These are phyloP conservation scores for Aphelocoma coerulescens DNA, from an alignment of 2,113 vertebrate genomes.

Conservation along the genomic window DNA sequence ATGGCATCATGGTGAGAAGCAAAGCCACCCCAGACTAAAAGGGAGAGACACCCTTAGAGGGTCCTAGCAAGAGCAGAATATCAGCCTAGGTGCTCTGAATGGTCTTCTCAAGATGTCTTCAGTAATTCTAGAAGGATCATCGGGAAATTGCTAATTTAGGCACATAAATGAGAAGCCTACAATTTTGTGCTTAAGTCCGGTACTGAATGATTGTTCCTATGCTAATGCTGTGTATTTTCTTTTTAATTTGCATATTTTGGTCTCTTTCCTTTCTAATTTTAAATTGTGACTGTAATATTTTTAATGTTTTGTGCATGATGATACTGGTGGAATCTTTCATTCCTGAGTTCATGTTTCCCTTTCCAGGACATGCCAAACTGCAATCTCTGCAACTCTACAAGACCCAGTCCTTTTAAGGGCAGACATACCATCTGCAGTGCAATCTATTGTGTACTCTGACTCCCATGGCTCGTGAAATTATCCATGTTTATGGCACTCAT, in stretches of 20 bases:
- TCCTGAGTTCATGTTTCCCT: not conserved
- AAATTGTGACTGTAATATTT: not conserved
- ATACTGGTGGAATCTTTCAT: not conserved
- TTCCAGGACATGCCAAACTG: not conserved
- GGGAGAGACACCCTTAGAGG: not conserved
- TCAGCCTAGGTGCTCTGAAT: not conserved
- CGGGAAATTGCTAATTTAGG: not conserved
- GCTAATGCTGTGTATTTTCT: not conserved
- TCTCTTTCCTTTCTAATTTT: not conserved
- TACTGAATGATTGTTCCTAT: not conserved
- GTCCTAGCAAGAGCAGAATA: not conserved
- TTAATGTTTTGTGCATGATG: not conserved
- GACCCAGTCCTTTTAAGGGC: conserved; percentile 9
- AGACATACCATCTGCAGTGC: not conserved
- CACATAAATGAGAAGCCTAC: not conserved
- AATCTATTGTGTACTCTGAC: conserved; percentile 10
- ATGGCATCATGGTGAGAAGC: not conserved
- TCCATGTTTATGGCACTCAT: conserved; percentile 27
- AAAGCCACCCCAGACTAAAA: not conserved
- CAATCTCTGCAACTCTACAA: not conserved
- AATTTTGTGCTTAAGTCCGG: not conserved
- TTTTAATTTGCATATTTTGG: not conserved
- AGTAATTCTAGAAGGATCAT: not conserved
- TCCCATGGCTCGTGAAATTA: not conserved
- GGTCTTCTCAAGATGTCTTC: fast-evolving